Evolutionary conservation across 1,140 invertebrate genomes (phyloP), one percentile per base, ranked within the genome.

Genomic region (Aphelenchoides besseyi): DNA sequence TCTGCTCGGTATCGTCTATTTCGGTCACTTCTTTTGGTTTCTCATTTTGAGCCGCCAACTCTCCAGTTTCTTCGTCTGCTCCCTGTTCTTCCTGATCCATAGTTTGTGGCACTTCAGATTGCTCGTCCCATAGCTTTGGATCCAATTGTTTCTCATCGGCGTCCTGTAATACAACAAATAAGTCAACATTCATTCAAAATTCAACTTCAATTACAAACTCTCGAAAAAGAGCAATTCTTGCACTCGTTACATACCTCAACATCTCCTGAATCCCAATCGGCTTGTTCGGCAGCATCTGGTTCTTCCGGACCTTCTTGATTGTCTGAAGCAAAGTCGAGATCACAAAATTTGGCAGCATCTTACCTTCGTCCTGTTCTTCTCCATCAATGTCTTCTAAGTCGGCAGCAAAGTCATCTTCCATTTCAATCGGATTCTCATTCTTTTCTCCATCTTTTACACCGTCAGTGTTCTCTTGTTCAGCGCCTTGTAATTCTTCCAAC

Each of bases 51-150:
- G 75, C 78, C 28, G 71, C 78, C 62, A 80, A 41, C 36, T 85
- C 79, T 23, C 73, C 81, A n/a, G 75, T 81, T 32, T 79, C 54
- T 37, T 81, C 76, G 29, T 81, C 75, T 16, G 79, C 79, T 28
- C 79, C 82, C 33, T 85, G 62, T 90, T 87, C 84, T 81, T 92
- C 90, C 2, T 90, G 91, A 61, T 92, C 92, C 86, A 95, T 94
- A 85, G 96, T 90, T 71, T 95, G 92, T 12, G 90, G 91, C 92
- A 95, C 95, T 79, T 95, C 92, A 55, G 95, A 90, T 18, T 93
- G 94, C 70, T 95, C 91, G 66, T 97, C 92, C 81, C 83, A 83
- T 26, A 83, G 61, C 23, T 84, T 72, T 23, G 82, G 82, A 66
- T 83, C 82, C 12, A 83, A 54, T 63, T 83, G 79, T 26, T 72